phyloP scores from a whole-genome alignment of 2,797 vertebrate genomes.

The Sebastes oblongus region DNA sequence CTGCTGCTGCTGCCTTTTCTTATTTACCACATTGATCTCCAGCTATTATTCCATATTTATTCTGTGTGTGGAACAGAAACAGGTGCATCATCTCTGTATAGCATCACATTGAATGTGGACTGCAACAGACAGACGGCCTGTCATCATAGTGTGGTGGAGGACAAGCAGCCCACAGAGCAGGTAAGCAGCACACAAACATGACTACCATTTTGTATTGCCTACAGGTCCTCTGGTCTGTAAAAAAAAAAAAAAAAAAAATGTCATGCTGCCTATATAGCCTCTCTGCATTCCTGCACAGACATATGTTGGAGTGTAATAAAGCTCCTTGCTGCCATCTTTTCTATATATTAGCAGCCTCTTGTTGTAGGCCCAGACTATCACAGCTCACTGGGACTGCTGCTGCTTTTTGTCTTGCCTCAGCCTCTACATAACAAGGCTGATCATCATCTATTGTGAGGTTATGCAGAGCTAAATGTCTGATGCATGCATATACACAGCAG shows the following conservation, averaged over 20 bases:
- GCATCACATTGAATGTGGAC: conserved; percentile 47
- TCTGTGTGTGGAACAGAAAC: background rate
- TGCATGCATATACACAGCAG: conserved; percentile 19
- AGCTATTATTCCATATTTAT: background rate
- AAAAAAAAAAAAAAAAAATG: background rate
- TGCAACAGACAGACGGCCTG: conserved; percentile 62
- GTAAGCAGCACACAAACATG: conserved; percentile 59
- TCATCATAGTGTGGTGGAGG: conserved; percentile 58
- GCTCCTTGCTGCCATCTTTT: background rate
- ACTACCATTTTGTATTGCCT: conserved; percentile 44
- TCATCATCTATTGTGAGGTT: background rate
- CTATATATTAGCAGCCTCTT: background rate
- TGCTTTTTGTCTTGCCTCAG: conserved; percentile 8
- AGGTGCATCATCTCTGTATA: conserved; percentile 16
- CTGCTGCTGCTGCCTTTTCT: conserved; percentile 19
- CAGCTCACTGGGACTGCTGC: conserved; percentile 3
- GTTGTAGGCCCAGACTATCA: conserved; percentile 19
- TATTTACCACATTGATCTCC: background rate
- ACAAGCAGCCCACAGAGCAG: conserved; percentile 67
- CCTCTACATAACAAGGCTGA: background rate
- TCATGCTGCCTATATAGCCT: background rate
- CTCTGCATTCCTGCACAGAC: conserved; percentile 1
- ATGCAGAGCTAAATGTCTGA: background rate
- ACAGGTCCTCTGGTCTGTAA: conserved; percentile 1
- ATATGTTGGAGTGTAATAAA: background rate